Conservation (phyloP, 2,113 vertebrate species). For the Mus pahari region DNA sequence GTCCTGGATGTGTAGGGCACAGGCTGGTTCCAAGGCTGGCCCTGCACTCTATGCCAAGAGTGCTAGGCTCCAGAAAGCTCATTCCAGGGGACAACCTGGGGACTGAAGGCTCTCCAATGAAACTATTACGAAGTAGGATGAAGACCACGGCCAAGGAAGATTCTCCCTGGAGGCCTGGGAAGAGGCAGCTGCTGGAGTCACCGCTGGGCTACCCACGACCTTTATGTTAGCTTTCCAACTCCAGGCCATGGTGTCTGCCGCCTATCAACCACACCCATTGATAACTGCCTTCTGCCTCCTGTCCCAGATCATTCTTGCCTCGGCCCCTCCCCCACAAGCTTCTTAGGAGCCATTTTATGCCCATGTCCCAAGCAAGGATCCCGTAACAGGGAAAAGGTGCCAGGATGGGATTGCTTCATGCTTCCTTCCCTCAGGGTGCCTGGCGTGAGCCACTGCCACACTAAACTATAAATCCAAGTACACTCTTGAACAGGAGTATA, state of each 20-base stretch:
- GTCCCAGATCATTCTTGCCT: not conserved
- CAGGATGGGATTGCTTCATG: not conserved
- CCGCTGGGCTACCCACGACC: too few relatives aligned
- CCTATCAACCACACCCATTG: too few relatives aligned
- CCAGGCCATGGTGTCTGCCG: not conserved
- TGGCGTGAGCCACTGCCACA: not conserved
- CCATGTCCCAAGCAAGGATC: accelerated
- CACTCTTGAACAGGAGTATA: not conserved
- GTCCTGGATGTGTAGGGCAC: not conserved
- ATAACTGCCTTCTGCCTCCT: not conserved
- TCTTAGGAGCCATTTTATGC: not conserved
- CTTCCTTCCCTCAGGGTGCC: not conserved
- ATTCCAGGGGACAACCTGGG: not conserved
- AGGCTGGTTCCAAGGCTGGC: not conserved
- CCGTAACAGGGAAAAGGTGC: not conserved
- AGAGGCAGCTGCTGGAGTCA: not conserved
- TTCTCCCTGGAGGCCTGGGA: not conserved
- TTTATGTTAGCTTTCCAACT: not conserved
- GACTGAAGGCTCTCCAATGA: not conserved
- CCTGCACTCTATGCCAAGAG: not conserved
- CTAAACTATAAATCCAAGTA: not conserved
- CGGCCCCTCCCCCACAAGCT: not conserved
- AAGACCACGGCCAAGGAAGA: not conserved
- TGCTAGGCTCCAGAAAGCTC: not conserved
- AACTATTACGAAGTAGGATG: not conserved